Evolutionary conservation across 2,888 invertebrate genomes (phyloP).

Genomic region (Cheilosia pagana): DNA sequence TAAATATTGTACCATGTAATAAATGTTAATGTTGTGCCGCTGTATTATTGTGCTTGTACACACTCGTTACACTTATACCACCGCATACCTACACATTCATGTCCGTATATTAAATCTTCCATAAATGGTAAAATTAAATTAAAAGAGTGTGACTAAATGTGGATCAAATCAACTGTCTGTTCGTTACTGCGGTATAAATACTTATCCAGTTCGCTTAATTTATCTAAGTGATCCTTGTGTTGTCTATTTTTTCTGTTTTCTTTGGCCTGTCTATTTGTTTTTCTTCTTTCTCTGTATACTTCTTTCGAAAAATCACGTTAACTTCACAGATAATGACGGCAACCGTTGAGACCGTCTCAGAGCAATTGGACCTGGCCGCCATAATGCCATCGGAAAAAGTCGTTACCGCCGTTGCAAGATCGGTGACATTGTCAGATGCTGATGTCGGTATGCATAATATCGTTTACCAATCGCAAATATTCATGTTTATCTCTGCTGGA

Average conservation of each 20-base stretch:
- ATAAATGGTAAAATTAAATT: conserved; percentile 66
- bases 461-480: conserved; percentile 49
- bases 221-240: conserved; percentile 71
- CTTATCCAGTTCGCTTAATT: conserved; percentile 47
- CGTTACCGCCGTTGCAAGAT: conserved; percentile 92
- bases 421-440: conserved; percentile 93
- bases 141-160: conserved; percentile 70
- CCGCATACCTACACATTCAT: conserved; percentile 5
- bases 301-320: conserved; percentile 65
- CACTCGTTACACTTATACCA: conserved; percentile 8
- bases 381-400: conserved; percentile 91
- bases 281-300: conserved; percentile 25
- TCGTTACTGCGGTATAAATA: conserved; percentile 44
- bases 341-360: conserved; percentile 96
- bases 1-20: conserved; percentile 45
- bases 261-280: conserved; percentile 32
- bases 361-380: conserved; percentile 94
- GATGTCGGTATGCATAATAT: conserved; percentile 89
- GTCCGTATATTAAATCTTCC: conserved; percentile 20
- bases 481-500: conserved; percentile 44
- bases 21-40: conserved; percentile 56
- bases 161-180: conserved; percentile 66
- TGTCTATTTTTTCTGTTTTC: conserved; percentile 57
- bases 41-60: conserved; percentile 58
- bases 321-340: conserved; percentile 94